These are phyloP conservation scores for Bemisia tabaci DNA, from an alignment of 1,140 invertebrate genomes.

Conservation along the genomic window DNA sequence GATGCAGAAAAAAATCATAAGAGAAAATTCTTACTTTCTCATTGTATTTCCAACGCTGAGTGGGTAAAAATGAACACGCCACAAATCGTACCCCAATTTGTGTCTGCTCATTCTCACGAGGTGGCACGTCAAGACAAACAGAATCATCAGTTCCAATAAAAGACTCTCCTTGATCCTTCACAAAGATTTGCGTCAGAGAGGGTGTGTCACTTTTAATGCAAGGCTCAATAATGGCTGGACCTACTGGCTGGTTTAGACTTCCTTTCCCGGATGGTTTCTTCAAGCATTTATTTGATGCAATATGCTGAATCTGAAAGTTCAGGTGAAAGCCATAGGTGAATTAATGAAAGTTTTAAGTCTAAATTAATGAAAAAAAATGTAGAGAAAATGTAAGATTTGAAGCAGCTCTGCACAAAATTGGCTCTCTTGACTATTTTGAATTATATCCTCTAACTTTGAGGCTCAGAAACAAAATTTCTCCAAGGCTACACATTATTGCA, in stretches of 20 bases:
- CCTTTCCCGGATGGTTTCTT: conserved; percentile 39
- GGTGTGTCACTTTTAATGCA: conserved; percentile 33
- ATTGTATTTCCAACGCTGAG: conserved; percentile 51
- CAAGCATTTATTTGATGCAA: conserved; percentile 40
- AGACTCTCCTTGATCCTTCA: conserved; percentile 33
- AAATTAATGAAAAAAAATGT: background rate
- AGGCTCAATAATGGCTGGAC: conserved; percentile 41
- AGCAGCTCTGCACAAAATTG: no score
- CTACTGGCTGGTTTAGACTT: conserved; percentile 43
- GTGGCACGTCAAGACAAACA: conserved; percentile 51
- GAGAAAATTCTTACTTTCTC: conserved; percentile 28
- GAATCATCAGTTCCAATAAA: conserved; percentile 56
- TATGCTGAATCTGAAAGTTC: conserved; percentile 35
- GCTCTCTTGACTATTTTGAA: no score
- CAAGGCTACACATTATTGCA: no score
- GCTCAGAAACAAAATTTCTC: no score
- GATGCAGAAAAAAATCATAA: background rate
- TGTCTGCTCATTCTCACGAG: conserved; percentile 23
- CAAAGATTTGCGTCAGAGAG: conserved; percentile 54
- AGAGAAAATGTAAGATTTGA: no score
- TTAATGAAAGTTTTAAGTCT: conserved; percentile 5
- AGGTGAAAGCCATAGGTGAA: conserved; percentile 6
- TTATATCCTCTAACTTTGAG: no score
- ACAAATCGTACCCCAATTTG: conserved; percentile 45
- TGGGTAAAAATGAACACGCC: conserved; percentile 42